Evolutionary conservation across 2,113 vertebrate genomes (phyloP), one percentile per base, ranked within the genome.

Genomic region (Oreochromis tanganicae): DNA sequence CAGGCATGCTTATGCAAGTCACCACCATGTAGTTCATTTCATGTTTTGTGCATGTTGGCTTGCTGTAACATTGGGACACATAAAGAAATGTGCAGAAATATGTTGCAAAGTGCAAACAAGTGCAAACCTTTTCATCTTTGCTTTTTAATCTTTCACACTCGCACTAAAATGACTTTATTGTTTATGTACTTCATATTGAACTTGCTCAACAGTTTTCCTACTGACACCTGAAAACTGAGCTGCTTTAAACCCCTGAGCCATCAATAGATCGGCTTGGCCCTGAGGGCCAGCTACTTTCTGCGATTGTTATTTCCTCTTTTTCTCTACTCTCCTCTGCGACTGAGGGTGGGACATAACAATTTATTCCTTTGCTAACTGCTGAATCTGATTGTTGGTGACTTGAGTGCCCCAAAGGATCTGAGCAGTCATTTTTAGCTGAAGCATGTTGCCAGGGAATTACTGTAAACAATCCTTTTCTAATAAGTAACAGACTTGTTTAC

Each of bases 401-500:
- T 68, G 13, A 73, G 79, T 11, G 19, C 13, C 80, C 52, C 32
- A 11, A 2, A 88, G 52, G 32, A 83, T 52, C 82, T 24, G 5
- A 41, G 32, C 29, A 13, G 73, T 54, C 56, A 68, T 27, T 85
- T 32, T 24, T n/a, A 55, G 46, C 29, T 46, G 80, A 57, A 24
- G 84, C 81, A 78, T 78, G 56, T 84, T 87, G 79, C 38, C 86
- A 86, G n/a, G 80, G 19, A 91, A 78, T 83, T 4, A 87, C 56
- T 71, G 21, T n/a, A 68, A 59, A 52, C 27, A 83, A 81, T 21
- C 21, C 9, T 55, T 78, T 85, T 85, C 84, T 91, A 92, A 92
- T 93, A 89, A 87, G 73, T 52, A 54, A 89, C 59, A 16, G n/a
- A 34, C 85, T 83, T 92, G 91, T 92, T 92, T 93, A 92, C 88